These are phyloP conservation scores for Tetragonisca angustula DNA, from an alignment of 2,888 invertebrate genomes.

Conservation along the genomic window DNA sequence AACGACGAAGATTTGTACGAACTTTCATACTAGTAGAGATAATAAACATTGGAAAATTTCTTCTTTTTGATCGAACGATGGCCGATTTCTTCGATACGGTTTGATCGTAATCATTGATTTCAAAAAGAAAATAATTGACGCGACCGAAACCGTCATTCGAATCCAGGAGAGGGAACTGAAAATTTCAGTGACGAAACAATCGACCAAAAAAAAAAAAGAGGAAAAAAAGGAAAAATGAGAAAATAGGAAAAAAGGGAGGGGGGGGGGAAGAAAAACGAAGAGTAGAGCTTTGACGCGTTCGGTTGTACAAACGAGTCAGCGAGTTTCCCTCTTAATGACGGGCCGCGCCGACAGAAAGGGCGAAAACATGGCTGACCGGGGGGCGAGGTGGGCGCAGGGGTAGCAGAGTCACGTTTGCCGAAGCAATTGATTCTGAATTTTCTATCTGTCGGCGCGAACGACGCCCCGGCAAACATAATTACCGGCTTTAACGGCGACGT, in stretches of 20 bases:
- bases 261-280: not conserved
- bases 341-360: not conserved
- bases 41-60: too few species aligned
- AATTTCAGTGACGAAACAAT: too few species aligned
- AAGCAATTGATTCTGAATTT: constrained; percentile 58
- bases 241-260: too few species aligned
- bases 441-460: constrained; percentile 51
- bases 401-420: constrained; percentile 31
- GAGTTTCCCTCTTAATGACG: constrained; percentile 10
- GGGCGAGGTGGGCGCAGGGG: not conserved
- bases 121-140: too few species aligned
- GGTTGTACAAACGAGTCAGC: not conserved
- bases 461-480: constrained; percentile 70
- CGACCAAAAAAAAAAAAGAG: too few species aligned
- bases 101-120: too few species aligned
- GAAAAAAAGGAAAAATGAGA: not conserved
- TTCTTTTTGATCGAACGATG: too few species aligned
- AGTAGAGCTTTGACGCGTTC: constrained; percentile 11
- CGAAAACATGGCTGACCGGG: not conserved
- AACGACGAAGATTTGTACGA: too few species aligned
- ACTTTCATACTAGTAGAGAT: too few species aligned
- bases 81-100: too few species aligned
- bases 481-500: constrained; percentile 68
- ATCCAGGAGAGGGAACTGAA: too few species aligned
- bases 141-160: too few species aligned